Base-by-base conservation (phyloP, 2,113 vertebrate species). In the Albula goreensis region DNA sequence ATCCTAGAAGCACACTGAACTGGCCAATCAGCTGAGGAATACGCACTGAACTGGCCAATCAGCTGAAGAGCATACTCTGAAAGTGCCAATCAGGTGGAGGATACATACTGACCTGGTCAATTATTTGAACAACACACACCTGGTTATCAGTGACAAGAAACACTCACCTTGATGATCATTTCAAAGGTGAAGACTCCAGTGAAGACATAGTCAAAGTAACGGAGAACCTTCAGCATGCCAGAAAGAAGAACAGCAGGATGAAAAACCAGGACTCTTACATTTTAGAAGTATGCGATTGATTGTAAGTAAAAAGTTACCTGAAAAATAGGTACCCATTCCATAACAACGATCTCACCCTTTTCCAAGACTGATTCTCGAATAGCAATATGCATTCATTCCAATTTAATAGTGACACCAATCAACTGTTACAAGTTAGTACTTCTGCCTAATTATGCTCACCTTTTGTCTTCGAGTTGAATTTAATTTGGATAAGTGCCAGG, bases 181-280 rank as follows among this genome's bases (percentile, higher is more conserved):
- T 99, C 98, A 2, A 99, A 99, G 87, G 98, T 99, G 94, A 99
- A 99, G 89, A 99, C 98, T 0, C 98, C 98, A 0, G 98, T 99
- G 94, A 99, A 99, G 90, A 99, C 98, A 0, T 99, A 99, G 93
- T 99, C 98, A 8, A 99, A 99, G 92, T 99, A 99, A 79, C 97
- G 96, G 87, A 99, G 96, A 85, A 99, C 97, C 98, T 99, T 85
- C 50, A 19, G 88, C 5, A 81, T 17, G 70, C 52, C n/a, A 15
- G 48, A 63, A 31, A 83, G 41, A 51, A 51, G 7, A 77, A 41
- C 31, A 41, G 31, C 31, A 41, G 31, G 31, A 41, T 41, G 31
- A 41, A 41, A 41, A 41, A 41, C 31, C 31, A 41, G 31, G 31
- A 41, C 31, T 41, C 31, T 41, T 41, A 41, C 31, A 41, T 41